Percentiles rank a stretch among this genome's conserved stretches.
phyloP scores from a whole-genome alignment of 1,140 invertebrate species.

The Xylocopa sonorina region DNA sequence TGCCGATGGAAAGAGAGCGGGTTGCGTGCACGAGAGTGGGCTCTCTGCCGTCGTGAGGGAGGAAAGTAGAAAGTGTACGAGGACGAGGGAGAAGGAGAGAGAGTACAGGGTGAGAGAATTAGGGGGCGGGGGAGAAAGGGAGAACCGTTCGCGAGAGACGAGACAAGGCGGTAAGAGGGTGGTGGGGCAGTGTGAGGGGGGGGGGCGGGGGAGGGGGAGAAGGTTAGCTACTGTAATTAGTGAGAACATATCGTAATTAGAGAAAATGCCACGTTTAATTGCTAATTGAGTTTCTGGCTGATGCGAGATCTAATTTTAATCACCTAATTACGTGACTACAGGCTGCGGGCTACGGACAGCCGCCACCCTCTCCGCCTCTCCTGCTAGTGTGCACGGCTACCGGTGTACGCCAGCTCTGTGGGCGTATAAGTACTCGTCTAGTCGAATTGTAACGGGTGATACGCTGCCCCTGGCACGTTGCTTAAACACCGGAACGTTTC shows the following conservation, averaged over 20 bases:
- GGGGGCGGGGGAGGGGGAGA: no score
- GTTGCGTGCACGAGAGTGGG: neutral
- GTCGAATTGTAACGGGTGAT: slow-evolving; percentile 71
- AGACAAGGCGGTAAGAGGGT: slow-evolving; percentile 33
- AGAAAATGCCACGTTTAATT: slow-evolving; percentile 86
- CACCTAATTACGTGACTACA: slow-evolving; percentile 85
- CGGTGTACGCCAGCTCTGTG: slow-evolving; percentile 54
- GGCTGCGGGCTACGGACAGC: slow-evolving; percentile 78
- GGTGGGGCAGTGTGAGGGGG: no score
- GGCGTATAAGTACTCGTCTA: slow-evolving; percentile 67
- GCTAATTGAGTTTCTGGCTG: slow-evolving; percentile 85
- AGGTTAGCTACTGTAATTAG: slow-evolving; percentile 82
- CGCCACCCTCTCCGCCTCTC: slow-evolving; percentile 64
- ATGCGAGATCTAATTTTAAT: slow-evolving; percentile 86
- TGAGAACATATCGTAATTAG: slow-evolving; percentile 85
- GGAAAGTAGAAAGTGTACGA: no score
- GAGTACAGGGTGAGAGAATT: slow-evolving; percentile 2
- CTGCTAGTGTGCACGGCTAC: slow-evolving; percentile 69
- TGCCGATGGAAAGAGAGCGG: neutral
- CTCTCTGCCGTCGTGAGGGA: no score
- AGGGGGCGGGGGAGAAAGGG: slow-evolving; percentile 54
- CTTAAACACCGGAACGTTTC: slow-evolving; percentile 65
- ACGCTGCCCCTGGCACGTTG: slow-evolving; percentile 51
- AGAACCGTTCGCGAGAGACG: slow-evolving; percentile 51
- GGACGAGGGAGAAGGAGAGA: neutral